phyloP scores from a whole-genome alignment of 2,888 invertebrate species.

The Ophonus ardosiacus region DNA sequence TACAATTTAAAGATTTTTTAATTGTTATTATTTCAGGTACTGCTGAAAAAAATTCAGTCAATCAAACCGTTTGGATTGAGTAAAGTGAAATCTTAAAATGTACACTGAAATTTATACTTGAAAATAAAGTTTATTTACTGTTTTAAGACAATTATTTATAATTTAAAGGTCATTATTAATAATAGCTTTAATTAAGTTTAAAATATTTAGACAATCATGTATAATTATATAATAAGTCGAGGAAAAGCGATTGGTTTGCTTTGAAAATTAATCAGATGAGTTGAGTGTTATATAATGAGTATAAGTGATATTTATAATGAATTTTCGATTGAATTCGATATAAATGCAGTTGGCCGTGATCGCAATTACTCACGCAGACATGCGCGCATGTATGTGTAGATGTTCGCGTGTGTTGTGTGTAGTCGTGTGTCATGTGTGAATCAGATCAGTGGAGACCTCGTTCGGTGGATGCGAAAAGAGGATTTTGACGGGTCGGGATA shows the following conservation, averaged over 20 bases:
- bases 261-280: background rate
- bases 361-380: conserved; percentile 23
- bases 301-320: conserved; percentile 29
- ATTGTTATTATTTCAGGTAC: conserved; percentile 66
- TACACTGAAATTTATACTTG: background rate
- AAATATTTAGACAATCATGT: background rate
- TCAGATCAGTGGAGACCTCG: conserved; percentile 30
- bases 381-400: background rate
- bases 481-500: conserved; percentile 53
- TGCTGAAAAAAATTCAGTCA: conserved; percentile 69
- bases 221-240: conserved; percentile 1
- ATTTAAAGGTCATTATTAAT: conserved; percentile 30
- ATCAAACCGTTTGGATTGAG: conserved; percentile 69
- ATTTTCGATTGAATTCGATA: background rate
- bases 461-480: conserved; percentile 19
- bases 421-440: background rate
- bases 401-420: background rate
- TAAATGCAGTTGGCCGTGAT: conserved; percentile 35
- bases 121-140: conserved; percentile 22
- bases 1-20: conserved; percentile 19
- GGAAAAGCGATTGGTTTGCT: background rate
- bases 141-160: conserved; percentile 33
- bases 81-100: conserved; percentile 48
- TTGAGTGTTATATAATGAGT: conserved; percentile 8
- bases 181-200: conserved; percentile 5